A percentile compares a stretch with the other conserved stretches of the same genome.
phyloP scores from a whole-genome alignment of 2,113 vertebrate species.

The Corythaeola cristata region DNA sequence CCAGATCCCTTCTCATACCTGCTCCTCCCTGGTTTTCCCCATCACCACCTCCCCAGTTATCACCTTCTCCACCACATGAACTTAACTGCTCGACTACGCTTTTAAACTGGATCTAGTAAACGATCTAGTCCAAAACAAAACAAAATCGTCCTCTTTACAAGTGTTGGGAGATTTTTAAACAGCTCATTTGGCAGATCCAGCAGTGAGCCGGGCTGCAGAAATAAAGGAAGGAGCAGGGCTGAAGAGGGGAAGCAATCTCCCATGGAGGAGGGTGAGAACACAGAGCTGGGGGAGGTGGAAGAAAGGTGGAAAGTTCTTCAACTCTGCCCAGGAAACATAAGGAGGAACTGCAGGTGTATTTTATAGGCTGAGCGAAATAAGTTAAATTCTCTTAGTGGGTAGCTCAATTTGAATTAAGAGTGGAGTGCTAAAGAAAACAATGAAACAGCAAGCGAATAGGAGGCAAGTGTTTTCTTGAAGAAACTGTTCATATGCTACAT shows the following conservation, averaged over 20 bases:
- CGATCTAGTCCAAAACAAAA: neutral
- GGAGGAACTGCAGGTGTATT: neutral
- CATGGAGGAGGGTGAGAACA: neutral
- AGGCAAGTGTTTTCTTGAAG: neutral
- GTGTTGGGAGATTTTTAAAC: neutral
- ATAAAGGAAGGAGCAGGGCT: neutral
- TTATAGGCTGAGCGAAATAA: slow-evolving; percentile 1
- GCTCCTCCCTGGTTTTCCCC: neutral
- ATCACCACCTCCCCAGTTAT: neutral
- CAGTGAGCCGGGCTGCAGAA: neutral
- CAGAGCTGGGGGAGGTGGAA: neutral
- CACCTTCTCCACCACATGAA: rapidly evolving
- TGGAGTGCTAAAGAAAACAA: neutral
- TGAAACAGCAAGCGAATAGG: neutral
- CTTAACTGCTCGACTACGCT: neutral
- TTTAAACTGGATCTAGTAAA: neutral
- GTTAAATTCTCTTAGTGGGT: slow-evolving; percentile 17
- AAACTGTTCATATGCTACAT: neutral
- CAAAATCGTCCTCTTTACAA: neutral
- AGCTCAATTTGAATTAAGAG: slow-evolving; percentile 7
- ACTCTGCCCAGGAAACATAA: neutral
- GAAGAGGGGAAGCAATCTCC: neutral
- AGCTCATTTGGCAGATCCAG: neutral
- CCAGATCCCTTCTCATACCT: neutral
- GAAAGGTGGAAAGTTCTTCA: neutral